Evolutionary conservation across 2,888 invertebrate species (phyloP).

Genomic region (Priocnemis perturbator): DNA sequence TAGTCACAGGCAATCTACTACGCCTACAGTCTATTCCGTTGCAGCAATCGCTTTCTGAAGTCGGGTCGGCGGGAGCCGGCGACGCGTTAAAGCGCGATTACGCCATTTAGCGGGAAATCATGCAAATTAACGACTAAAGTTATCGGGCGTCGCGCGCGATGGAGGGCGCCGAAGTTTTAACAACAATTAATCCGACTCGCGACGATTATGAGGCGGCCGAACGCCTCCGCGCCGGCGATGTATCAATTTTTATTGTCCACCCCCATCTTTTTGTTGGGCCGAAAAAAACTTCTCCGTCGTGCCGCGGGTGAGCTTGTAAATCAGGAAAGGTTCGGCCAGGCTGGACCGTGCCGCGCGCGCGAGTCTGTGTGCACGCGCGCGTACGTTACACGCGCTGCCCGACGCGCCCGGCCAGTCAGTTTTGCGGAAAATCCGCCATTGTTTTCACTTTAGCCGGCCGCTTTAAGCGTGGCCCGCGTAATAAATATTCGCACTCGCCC

Average conservation of each 20-base stretch:
- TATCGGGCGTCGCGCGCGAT: neutral
- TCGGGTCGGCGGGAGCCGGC: too few species aligned
- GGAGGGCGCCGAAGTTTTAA: neutral
- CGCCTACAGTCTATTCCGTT: too few species aligned
- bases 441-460: conserved; percentile 63
- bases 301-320: conserved; percentile 29
- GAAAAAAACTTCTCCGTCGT: neutral
- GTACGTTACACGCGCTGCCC: too few species aligned
- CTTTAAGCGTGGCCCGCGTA: conserved; percentile 61
- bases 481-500: conserved; percentile 68
- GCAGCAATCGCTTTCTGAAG: too few species aligned
- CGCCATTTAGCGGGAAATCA: neutral
- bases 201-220: neutral
- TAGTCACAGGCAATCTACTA: too few species aligned
- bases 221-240: neutral
- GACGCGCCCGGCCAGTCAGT: conserved; percentile 45
- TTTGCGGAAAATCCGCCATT: conserved; percentile 61
- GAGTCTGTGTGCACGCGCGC: too few species aligned
- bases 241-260: conserved; percentile 5
- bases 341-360: conserved; percentile 26
- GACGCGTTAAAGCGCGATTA: conserved; percentile 1
- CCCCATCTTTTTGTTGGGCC: neutral
- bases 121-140: conserved; percentile 4
- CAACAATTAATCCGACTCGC: neutral
- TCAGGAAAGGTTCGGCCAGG: conserved; percentile 30